Percentiles rank a stretch among this genome's conserved stretches.
Conservation (phyloP, 2,888 invertebrate species). For the Brenthis hecate region DNA sequence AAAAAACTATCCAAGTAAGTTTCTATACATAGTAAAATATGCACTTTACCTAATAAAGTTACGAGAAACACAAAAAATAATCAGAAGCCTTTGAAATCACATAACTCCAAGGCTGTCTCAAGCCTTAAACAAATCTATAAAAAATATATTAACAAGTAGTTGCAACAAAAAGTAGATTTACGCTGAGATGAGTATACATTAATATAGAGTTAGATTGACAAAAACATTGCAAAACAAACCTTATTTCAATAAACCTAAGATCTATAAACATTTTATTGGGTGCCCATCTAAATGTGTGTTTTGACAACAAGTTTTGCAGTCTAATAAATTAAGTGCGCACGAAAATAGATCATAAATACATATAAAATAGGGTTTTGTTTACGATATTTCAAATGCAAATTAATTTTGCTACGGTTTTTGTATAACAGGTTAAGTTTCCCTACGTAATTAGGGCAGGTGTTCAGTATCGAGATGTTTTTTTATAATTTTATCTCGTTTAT, state of each 20-base stretch:
- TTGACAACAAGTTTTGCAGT: conserved; percentile 18
- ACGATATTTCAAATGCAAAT: conserved; percentile 1
- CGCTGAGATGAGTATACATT: conserved; percentile 33
- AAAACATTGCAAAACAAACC: conserved; percentile 16
- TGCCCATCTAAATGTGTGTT: conserved; percentile 1
- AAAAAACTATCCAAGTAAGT: neutral
- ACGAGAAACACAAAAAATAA: conserved; percentile 2
- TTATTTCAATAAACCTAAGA: neutral
- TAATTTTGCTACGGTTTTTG: conserved; percentile 35
- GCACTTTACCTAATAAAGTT: conserved; percentile 10
- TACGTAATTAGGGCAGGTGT: conserved; percentile 45
- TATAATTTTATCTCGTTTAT: conserved; percentile 35
- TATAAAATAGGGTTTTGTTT: conserved; percentile 1
- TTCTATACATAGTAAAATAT: conserved; percentile 1
- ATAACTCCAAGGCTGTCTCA: conserved; percentile 23
- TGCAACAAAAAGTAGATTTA: conserved; percentile 40
- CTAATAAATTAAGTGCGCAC: neutral
- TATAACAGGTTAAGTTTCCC: conserved; percentile 39
- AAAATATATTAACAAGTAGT: conserved; percentile 35
- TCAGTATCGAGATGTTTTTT: conserved; percentile 38
- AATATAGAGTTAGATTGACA: conserved; percentile 11
- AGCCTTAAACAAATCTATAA: conserved; percentile 29
- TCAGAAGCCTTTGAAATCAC: conserved; percentile 30
- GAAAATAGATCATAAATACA: neutral
- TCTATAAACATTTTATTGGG: neutral